Percentiles rank a stretch among this genome's conserved stretches.
Conservation (phyloP, 2,888 invertebrate species). For the Leptinotarsa tumamoca region DNA sequence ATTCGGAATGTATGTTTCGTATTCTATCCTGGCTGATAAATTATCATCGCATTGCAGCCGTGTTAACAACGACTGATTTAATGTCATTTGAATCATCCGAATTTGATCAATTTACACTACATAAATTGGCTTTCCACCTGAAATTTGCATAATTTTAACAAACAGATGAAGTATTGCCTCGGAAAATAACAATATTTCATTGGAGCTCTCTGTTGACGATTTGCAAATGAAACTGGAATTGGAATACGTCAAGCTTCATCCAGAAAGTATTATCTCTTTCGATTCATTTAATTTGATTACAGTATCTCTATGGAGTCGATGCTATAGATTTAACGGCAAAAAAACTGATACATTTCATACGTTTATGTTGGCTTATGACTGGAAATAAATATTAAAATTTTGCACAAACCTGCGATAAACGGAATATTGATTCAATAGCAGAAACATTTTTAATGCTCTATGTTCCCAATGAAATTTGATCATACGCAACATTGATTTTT, state of each 20-base stretch:
- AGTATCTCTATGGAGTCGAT: no score
- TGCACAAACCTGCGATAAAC: no score
- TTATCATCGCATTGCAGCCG: conserved; percentile 30
- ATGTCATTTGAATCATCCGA: conserved; percentile 39
- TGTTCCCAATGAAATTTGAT: no score
- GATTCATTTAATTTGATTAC: no score
- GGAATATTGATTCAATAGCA: no score
- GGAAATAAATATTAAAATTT: no score
- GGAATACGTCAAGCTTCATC: not conserved
- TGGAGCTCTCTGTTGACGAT: conserved; percentile 10
- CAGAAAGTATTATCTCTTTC: not conserved
- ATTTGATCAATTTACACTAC: conserved; percentile 44
- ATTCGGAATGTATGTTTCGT: conserved; percentile 7
- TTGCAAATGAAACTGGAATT: conserved; percentile 10
- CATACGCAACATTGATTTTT: no score
- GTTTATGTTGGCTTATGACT: no score
- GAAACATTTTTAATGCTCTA: no score
- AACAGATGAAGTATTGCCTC: conserved; percentile 35
- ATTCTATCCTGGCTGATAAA: conserved; percentile 1
- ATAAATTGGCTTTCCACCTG: conserved; percentile 42
- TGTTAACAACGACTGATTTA: conserved; percentile 36
- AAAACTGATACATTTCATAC: no score
- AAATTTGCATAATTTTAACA: conserved; percentile 38
- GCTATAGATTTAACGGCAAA: no score
- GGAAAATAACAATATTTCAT: conserved; percentile 10